These are phyloP conservation scores for Myotis davidii DNA, from an alignment of 2,113 vertebrate species.

Conservation along the genomic window DNA sequence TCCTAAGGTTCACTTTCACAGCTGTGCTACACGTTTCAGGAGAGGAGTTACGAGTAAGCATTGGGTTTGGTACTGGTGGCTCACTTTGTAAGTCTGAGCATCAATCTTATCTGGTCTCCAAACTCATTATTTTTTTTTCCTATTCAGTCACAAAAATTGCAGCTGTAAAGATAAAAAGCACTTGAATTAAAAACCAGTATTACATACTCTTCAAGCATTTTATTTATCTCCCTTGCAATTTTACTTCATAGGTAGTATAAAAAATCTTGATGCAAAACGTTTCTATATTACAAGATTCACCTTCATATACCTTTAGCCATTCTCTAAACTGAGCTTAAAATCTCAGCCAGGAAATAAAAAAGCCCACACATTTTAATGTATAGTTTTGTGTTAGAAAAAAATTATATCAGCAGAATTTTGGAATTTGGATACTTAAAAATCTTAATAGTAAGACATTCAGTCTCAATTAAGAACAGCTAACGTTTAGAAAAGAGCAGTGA, in stretches of 20 bases:
- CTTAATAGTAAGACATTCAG: neutral
- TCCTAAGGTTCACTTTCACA: constrained; percentile 96
- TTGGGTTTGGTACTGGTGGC: constrained; percentile 87
- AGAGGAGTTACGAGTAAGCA: constrained; percentile 89
- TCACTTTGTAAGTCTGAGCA: constrained; percentile 88
- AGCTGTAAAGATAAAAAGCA: constrained; percentile 82
- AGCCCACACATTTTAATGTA: neutral
- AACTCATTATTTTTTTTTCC: constrained; percentile 81
- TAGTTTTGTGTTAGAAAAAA: constrained; percentile 22
- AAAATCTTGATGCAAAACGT: neutral
- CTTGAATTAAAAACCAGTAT: constrained; percentile 63
- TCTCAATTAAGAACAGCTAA: neutral
- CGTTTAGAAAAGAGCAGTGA: neutral
- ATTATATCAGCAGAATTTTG: neutral
- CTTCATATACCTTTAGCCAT: neutral
- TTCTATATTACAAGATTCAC: neutral
- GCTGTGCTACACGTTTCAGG: constrained; percentile 97
- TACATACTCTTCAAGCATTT: neutral
- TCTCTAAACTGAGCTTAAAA: constrained; percentile 28
- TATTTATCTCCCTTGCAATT: neutral
- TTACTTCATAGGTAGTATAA: neutral
- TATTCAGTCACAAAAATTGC: constrained; percentile 88
- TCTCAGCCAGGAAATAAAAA: neutral
- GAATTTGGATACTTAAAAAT: constrained; percentile 9
- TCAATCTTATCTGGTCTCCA: constrained; percentile 88